Evolutionary conservation across 2,113 vertebrate genomes (phyloP).

Genomic region (Megaceryle maxima): DNA sequence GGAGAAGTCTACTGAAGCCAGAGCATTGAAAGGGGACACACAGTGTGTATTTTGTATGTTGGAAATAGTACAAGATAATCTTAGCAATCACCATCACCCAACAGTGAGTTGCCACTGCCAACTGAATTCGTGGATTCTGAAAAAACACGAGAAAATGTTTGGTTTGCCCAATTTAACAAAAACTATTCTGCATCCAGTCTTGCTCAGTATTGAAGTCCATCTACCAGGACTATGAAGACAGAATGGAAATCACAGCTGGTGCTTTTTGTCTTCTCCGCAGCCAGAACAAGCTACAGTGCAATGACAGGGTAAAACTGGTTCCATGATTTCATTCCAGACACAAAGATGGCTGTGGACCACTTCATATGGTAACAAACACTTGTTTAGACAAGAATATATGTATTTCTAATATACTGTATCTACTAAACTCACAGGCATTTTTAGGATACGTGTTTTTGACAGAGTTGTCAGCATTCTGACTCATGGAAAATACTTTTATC

Average conservation of each 20-base stretch:
- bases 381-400: background rate
- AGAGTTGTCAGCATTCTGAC: background rate
- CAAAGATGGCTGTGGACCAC: background rate
- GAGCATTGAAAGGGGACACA: background rate
- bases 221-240: background rate
- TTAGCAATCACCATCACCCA: background rate
- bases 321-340: background rate
- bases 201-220: background rate
- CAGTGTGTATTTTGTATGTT: accelerated
- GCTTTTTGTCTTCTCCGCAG: background rate
- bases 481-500: background rate
- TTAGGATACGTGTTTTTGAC: background rate
- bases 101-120: background rate
- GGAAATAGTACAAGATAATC: background rate
- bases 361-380: background rate
- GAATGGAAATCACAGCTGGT: background rate
- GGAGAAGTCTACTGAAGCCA: background rate
- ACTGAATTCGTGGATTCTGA: background rate
- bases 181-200: background rate
- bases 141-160: background rate
- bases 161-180: background rate
- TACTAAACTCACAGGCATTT: background rate
- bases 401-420: background rate
- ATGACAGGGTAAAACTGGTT: background rate
- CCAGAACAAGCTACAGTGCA: background rate